Percentiles rank a stretch among this genome's conserved stretches.
Evolutionary conservation across 2,797 vertebrate species (phyloP).

Genomic region (Hippoglossus hippoglossus): DNA sequence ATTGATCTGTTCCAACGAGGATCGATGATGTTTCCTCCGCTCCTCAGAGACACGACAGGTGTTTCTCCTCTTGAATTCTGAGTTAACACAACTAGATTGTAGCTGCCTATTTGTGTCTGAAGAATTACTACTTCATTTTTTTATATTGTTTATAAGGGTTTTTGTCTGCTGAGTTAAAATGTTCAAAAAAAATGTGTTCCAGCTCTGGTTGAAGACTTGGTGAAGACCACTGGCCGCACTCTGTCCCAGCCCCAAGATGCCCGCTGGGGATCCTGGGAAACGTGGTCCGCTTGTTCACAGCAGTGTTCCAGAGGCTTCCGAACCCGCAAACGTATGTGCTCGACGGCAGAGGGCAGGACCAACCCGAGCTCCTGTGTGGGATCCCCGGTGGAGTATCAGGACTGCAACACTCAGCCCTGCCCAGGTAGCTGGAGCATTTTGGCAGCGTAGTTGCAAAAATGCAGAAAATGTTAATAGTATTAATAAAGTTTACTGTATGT

Average conservation of each 20-base stretch:
- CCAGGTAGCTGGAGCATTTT: slow-evolving; percentile 79
- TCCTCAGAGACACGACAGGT: no score
- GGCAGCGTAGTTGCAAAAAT: background rate
- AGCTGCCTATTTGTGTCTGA: no score
- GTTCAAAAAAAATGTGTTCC: background rate
- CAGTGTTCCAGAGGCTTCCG: slow-evolving; percentile 92
- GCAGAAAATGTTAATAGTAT: background rate
- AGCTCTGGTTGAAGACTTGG: slow-evolving; percentile 81
- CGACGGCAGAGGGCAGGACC: slow-evolving; percentile 86
- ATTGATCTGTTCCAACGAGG: no score
- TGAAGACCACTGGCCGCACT: slow-evolving; percentile 65
- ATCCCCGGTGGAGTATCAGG: slow-evolving; percentile 92
- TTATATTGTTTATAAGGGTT: no score
- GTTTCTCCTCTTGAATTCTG: no score
- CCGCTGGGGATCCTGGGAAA: slow-evolving; percentile 92
- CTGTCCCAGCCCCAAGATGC: slow-evolving; percentile 71
- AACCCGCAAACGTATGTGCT: slow-evolving; percentile 90
- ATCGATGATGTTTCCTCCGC: no score
- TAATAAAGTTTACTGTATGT: background rate
- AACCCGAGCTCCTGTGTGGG: slow-evolving; percentile 89
- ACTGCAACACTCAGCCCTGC: slow-evolving; percentile 92
- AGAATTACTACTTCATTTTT: no score
- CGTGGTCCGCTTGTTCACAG: slow-evolving; percentile 93
- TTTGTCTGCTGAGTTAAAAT: no score
- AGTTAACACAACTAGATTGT: no score